These are phyloP conservation scores for Goniozus legneri DNA, from an alignment of 1,140 invertebrate species.

Conservation along the genomic window DNA sequence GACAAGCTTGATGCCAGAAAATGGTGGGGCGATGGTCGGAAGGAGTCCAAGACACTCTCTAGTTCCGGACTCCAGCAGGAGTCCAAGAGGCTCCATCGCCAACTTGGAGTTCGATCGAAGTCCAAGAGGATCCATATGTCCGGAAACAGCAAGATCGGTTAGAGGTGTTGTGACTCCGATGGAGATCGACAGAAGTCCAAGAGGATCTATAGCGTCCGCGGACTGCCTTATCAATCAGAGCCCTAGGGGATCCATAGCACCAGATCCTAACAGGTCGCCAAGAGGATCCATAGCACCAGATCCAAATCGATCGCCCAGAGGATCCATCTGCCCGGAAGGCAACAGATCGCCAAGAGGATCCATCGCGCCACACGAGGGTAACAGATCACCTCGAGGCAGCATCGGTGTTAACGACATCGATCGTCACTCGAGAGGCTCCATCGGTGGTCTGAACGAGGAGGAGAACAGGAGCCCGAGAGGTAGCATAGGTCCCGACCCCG, in stretches of 20 bases:
- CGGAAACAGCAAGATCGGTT: constrained; percentile 54
- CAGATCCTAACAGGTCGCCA: constrained; percentile 58
- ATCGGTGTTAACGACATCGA: constrained; percentile 49
- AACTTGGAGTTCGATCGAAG: constrained; percentile 56
- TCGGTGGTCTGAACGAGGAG: constrained; percentile 37
- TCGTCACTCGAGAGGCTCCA: constrained; percentile 57
- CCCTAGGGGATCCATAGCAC: constrained; percentile 60
- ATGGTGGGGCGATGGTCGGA: constrained; percentile 13
- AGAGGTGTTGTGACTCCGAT: constrained; percentile 56
- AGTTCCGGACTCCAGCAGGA: constrained; percentile 55
- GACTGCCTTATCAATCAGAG: constrained; percentile 49
- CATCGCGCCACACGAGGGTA: constrained; percentile 60
- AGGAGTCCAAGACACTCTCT: constrained; percentile 62
- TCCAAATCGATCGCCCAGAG: constrained; percentile 58
- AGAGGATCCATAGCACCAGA: constrained; percentile 60
- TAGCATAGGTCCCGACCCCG: constrained; percentile 53
- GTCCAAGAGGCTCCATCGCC: constrained; percentile 51
- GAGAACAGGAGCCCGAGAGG: constrained; percentile 61
- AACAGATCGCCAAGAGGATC: constrained; percentile 56
- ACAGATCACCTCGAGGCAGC: constrained; percentile 60
- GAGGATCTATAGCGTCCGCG: constrained; percentile 59
- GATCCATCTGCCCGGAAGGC: constrained; percentile 57
- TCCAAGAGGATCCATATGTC: constrained; percentile 63
- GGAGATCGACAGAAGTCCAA: constrained; percentile 54
- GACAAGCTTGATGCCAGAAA: constrained; percentile 36